A percentile compares a stretch with the other conserved stretches of the same genome.
These are phyloP conservation scores for Apus apus DNA, from an alignment of 2,113 vertebrate species.

Conservation along the genomic window DNA sequence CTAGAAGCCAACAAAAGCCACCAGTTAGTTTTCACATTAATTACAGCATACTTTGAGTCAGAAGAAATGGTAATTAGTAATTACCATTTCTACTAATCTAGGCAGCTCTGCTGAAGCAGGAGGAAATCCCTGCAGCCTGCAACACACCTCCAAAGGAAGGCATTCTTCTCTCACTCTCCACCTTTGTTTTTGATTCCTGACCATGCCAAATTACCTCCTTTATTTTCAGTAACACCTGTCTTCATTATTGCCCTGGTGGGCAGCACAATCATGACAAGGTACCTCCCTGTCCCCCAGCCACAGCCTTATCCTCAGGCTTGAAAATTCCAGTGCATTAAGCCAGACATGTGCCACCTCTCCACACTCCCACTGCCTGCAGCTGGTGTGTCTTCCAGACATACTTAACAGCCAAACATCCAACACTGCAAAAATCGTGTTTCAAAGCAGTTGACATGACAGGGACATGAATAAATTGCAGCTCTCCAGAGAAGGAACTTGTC, in stretches of 20 bases:
- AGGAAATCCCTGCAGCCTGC: slow-evolving; percentile 10
- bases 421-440: not conserved
- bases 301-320: not conserved
- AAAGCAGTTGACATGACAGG: not conserved
- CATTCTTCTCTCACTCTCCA: not conserved
- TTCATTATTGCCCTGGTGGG: not conserved
- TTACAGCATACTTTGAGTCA: slow-evolving; percentile 41
- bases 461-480: not conserved
- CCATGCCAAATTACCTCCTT: not conserved
- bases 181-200: not conserved
- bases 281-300: not conserved
- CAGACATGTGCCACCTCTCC: not conserved
- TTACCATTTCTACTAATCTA: slow-evolving; percentile 39
- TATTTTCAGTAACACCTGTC: not conserved
- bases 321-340: not conserved
- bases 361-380: not conserved
- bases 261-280: not conserved
- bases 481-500: not conserved
- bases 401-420: not conserved
- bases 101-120: slow-evolving; percentile 35
- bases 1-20: slow-evolving; percentile 34
- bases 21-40: slow-evolving; percentile 38
- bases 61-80: slow-evolving; percentile 61
- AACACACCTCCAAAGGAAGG: not conserved
- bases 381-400: not conserved